Evolutionary conservation across 2,888 invertebrate genomes (phyloP), one percentile per base, ranked within the genome.

Genomic region (Acheta domesticus): DNA sequence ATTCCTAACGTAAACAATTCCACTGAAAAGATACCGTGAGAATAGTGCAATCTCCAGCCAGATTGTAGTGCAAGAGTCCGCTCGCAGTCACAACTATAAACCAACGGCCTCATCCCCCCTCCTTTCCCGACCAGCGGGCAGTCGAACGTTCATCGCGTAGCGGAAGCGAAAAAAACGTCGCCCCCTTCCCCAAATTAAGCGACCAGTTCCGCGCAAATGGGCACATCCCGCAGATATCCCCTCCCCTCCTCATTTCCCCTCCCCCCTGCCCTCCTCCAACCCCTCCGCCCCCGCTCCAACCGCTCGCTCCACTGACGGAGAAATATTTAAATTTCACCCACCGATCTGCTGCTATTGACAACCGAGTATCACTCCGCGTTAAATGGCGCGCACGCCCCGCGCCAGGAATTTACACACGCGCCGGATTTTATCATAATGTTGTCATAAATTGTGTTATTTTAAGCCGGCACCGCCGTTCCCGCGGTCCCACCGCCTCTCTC

Each of bases 401-500:
- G 62, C 14, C 16, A 62, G 62, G n/a, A 62, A 62, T 62, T 62
- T 62, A 62, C 62, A 62, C 16, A 62, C 16, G 14, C 16, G 62
- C 62, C n/a, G 62, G 62, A 62, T 62, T 62, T 62, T 62, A 62
- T 62, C 62, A 62, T 62, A 62, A 62, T 62, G 62, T 12, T 62
- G 62, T 62, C 62, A n/a, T 62, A 62, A 62, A 62, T 62, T 62
- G 62, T 62, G 62, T 62, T 62, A 62, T 62, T 62, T 62, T 62
- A 62, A 62, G 1, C 16, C 62, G 16, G 16, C 14, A 4, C 62
- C 62, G 62, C 62, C n/a, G 62, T 16, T 11, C n/a, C 62, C 62
- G n/a, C 8, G 11, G n/a, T 8, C 4, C 62, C 8, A 36, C n/a
- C n/a, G 36, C 62, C 0, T n/a, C 16, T 3, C 62, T n/a, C 62